A percentile compares a stretch with the other conserved stretches of the same genome.
phyloP scores from a whole-genome alignment of 2,797 vertebrate species.

The Periophthalmus magnuspinnatus region DNA sequence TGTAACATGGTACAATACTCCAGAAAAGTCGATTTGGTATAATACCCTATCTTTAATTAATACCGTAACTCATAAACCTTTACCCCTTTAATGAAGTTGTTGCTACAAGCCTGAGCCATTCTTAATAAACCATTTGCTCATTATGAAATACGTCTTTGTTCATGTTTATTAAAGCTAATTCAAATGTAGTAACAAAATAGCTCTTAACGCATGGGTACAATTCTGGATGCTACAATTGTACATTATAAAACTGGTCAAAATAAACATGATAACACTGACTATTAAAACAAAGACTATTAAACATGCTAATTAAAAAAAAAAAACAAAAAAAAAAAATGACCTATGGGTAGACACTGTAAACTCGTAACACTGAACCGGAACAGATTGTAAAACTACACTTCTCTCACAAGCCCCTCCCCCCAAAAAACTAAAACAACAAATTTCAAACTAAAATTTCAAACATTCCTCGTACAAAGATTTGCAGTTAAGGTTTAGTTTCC shows the following conservation, averaged over 20 bases:
- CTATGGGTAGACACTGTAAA: conserved; percentile 68
- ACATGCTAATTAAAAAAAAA: background rate
- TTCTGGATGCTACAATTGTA: conserved; percentile 49
- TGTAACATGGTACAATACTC: no score
- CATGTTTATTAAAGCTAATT: no score
- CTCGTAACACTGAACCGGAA: conserved; percentile 71
- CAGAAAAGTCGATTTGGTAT: no score
- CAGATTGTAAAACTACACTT: conserved; percentile 50
- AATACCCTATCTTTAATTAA: no score
- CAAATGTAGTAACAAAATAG: background rate
- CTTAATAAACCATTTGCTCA: no score
- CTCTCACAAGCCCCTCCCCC: conserved; percentile 36
- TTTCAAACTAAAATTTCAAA: conserved; percentile 48
- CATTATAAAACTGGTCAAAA: conserved; percentile 7
- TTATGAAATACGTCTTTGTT: no score
- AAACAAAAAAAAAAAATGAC: conserved; percentile 2
- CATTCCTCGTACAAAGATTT: conserved; percentile 75
- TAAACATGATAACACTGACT: background rate
- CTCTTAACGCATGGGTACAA: conserved; percentile 26
- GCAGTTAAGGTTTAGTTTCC: conserved; percentile 73
- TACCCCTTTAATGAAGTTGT: no score
- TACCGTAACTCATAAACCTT: no score
- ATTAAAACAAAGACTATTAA: conserved; percentile 13
- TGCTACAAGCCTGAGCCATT: no score
- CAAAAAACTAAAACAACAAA: conserved; percentile 36